These are phyloP conservation scores for Drosophila peninsularis DNA, from an alignment of 2,888 invertebrate genomes.

Conservation along the genomic window DNA sequence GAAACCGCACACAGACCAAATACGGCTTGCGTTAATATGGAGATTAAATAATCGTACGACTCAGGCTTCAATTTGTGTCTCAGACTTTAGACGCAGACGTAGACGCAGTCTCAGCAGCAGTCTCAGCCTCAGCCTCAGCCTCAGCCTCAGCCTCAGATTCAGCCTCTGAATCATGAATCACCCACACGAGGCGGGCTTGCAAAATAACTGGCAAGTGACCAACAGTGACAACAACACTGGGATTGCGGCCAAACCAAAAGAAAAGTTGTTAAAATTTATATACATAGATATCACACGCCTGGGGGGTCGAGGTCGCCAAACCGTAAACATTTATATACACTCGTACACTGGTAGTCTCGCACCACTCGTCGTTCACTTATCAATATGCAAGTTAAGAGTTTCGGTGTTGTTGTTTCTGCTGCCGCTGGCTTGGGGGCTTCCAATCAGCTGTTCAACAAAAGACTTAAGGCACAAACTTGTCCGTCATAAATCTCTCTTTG, in stretches of 20 bases:
- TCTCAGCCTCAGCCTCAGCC: constrained; percentile 5
- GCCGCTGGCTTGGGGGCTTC: constrained; percentile 36
- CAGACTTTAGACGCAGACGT: constrained; percentile 35
- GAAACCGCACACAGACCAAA: constrained; percentile 66
- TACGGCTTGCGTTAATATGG: constrained; percentile 69
- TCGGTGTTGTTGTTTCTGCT: constrained; percentile 18
- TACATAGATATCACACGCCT: constrained; percentile 65
- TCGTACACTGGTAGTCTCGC: constrained; percentile 13
- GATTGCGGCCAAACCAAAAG: constrained; percentile 46
- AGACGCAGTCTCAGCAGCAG: constrained; percentile 17
- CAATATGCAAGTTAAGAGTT: constrained; percentile 61
- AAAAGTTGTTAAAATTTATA: constrained; percentile 67
- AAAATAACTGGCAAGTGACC: constrained; percentile 52
- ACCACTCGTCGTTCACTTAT: constrained; percentile 56
- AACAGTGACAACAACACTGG: constrained; percentile 47
- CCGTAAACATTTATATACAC: constrained; percentile 69
- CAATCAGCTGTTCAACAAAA: constrained; percentile 77
- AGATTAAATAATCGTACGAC: constrained; percentile 72
- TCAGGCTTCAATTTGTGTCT: constrained; percentile 36
- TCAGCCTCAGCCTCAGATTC: constrained; percentile 2
- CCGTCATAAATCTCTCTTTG: constrained; percentile 73
- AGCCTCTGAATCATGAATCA: constrained; percentile 46
- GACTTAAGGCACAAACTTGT: constrained; percentile 75
- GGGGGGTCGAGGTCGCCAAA: constrained; percentile 76
- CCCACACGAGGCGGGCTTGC: constrained; percentile 54